Base-by-base conservation (phyloP, 2,888 invertebrate genomes). In the Sphaerophoria rueppellii region DNA sequence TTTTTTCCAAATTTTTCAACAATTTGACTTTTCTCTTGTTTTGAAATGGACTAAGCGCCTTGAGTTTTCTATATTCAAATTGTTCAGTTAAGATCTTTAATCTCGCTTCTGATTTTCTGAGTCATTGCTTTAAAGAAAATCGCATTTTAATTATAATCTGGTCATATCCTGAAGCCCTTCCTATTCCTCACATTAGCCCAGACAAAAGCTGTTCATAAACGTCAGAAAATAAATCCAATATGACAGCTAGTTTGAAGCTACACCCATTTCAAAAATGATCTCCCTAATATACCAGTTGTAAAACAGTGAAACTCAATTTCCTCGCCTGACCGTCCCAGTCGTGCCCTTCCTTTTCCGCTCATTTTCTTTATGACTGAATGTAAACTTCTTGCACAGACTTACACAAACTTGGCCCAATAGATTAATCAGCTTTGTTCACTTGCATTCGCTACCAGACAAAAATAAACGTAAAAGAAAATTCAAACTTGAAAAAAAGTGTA, bases 361-460 rank as follows among this genome's bases (percentile, higher is more conserved):
- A 0, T 37, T n/a, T 0, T 9, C 35, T 14, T 24, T 24, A 24
- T 24, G 24, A 24, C 24, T 24, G 12, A 40, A 11, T 40, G 2
- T 40, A 60, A 16, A 40, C 0, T 60, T 43, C 24, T 12, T 60
- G 12, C 16, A 37, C 40, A 60, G 4, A 60, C 12, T 60, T 43
- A 24, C 40, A 11, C 60, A 1, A 43, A 60, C 60, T 43, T 65
- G 50, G 35, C 65, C 50, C 14, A 65, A 65, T 65, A 50, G 50
- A 50, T 65, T 65, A 35, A 65, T 63, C 65, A 50, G 6, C 48
- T 65, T 63, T 65, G 50, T 50, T 37, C 60, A 24, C 24, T 40
- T 65, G 50, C 65, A 35, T 57, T 6, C 35, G 55, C n/a, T 40
- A 6, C 32, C n/a, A 46, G 34, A 61, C 43, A 61, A 14, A 57